Evolutionary conservation across 2,888 invertebrate species (phyloP).

Genomic region (Rhagonycha lutea): DNA sequence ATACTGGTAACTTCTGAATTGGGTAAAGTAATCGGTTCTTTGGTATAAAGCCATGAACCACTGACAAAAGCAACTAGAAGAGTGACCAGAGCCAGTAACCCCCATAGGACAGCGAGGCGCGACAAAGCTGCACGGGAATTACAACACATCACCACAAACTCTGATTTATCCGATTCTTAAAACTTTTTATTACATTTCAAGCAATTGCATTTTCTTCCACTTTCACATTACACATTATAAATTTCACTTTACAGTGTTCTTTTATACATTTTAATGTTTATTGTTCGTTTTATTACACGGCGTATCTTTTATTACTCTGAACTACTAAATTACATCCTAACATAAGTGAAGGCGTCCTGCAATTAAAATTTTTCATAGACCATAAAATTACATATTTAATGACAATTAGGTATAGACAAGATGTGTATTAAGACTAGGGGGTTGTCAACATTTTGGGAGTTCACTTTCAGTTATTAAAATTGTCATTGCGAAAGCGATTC

Average conservation of each 20-base stretch:
- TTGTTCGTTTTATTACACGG: background rate
- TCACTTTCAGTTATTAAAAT: too few relatives aligned
- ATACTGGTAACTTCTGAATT: constrained; percentile 53
- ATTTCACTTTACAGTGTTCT: background rate
- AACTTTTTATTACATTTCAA: constrained; percentile 23
- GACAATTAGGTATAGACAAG: background rate
- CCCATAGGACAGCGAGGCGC: constrained; percentile 56
- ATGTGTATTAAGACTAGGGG: too few relatives aligned
- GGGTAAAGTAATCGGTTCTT: constrained; percentile 55
- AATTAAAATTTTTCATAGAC: background rate
- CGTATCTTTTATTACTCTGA: background rate
- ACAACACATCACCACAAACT: constrained; percentile 48
- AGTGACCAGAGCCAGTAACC: constrained; percentile 54
- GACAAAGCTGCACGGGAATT: constrained; percentile 51
- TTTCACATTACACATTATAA: constrained; percentile 1
- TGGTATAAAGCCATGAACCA: constrained; percentile 58
- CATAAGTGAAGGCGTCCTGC: background rate
- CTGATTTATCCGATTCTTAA: constrained; percentile 28
- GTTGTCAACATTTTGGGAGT: too few relatives aligned
- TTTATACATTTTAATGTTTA: background rate
- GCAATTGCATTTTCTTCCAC: constrained; percentile 8
- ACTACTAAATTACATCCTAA: background rate
- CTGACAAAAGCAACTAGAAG: constrained; percentile 57
- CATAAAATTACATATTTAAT: background rate
- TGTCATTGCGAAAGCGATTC: too few relatives aligned